Evolutionary conservation across 1,140 invertebrate genomes (phyloP).

Genomic region (Trichomalopsis sarcophagae): DNA sequence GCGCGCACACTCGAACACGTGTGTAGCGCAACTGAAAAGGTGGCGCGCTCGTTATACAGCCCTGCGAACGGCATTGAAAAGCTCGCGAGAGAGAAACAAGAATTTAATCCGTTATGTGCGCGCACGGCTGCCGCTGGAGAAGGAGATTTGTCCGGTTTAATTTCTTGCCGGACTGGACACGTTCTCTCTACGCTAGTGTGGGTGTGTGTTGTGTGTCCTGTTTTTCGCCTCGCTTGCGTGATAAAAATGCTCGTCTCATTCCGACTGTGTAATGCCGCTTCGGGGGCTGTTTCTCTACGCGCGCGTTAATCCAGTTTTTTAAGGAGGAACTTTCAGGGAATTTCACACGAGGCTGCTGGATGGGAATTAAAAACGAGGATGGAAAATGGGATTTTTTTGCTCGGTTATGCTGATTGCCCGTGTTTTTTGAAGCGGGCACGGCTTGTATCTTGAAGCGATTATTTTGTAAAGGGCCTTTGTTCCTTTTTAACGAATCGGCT

Average conservation of each 20-base stretch:
- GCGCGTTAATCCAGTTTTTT: slow-evolving; percentile 12
- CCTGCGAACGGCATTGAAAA: slow-evolving; percentile 33
- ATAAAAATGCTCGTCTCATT: slow-evolving; percentile 9
- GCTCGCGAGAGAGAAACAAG: not conserved
- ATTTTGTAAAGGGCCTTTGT: no score
- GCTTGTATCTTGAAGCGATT: no score
- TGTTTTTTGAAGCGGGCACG: no score
- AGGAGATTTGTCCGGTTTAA: slow-evolving; percentile 47
- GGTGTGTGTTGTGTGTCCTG: no score
- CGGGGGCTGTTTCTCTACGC: not conserved
- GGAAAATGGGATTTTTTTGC: not conserved
- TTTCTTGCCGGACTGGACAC: slow-evolving; percentile 34
- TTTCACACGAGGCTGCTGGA: slow-evolving; percentile 7
- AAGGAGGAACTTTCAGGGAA: slow-evolving; percentile 9
- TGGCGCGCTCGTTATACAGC: slow-evolving; percentile 11
- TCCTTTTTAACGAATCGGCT: no score
- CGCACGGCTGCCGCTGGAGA: not conserved
- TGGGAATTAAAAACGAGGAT: not conserved
- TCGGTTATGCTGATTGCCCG: no score
- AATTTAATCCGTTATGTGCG: slow-evolving; percentile 32
- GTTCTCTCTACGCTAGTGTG: not conserved
- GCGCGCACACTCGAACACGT: not conserved
- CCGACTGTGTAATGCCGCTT: not conserved
- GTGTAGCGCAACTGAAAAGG: slow-evolving; percentile 14
- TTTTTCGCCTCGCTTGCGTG: not conserved